Evolutionary conservation across 1,140 invertebrate species (phyloP).

Genomic region (Bilobella aurantiaca): DNA sequence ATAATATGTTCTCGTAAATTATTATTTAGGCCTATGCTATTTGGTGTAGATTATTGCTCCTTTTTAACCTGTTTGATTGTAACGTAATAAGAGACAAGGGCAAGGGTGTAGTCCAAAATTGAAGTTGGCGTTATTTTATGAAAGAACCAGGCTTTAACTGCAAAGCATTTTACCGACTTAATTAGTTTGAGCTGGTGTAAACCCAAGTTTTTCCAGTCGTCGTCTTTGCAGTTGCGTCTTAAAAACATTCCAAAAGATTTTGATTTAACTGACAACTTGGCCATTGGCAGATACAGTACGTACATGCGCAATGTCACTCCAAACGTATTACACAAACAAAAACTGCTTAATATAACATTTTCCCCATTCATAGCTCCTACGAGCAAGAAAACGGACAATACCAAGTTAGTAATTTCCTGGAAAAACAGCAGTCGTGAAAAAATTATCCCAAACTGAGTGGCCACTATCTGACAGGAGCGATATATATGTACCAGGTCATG

Average conservation of each 20-base stretch:
- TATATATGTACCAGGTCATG: background rate
- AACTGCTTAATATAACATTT: background rate
- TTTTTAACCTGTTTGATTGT: slow-evolving; percentile 14
- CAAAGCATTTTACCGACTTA: background rate
- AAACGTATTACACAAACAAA: slow-evolving; percentile 2
- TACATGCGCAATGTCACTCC: slow-evolving; percentile 6
- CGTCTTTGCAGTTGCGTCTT: background rate
- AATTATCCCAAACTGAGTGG: background rate
- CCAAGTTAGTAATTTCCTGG: slow-evolving; percentile 6
- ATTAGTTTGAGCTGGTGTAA: background rate
- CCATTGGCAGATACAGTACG: slow-evolving; percentile 10
- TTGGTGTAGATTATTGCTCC: no score
- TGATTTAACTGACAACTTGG: background rate
- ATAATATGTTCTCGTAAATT: no score
- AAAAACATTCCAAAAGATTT: background rate
- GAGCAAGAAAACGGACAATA: background rate
- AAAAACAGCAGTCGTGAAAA: background rate
- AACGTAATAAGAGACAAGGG: slow-evolving; percentile 4
- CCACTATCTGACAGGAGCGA: background rate
- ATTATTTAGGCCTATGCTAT: no score
- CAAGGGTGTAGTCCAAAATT: slow-evolving; percentile 6
- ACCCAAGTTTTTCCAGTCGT: background rate
- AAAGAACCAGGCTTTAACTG: background rate
- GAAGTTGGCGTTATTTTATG: slow-evolving; percentile 8
- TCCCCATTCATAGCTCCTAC: background rate